A percentile compares a stretch with the other conserved stretches of the same genome.
phyloP scores from a whole-genome alignment of 2,797 vertebrate species.

The Phataginus tetradactyla region DNA sequence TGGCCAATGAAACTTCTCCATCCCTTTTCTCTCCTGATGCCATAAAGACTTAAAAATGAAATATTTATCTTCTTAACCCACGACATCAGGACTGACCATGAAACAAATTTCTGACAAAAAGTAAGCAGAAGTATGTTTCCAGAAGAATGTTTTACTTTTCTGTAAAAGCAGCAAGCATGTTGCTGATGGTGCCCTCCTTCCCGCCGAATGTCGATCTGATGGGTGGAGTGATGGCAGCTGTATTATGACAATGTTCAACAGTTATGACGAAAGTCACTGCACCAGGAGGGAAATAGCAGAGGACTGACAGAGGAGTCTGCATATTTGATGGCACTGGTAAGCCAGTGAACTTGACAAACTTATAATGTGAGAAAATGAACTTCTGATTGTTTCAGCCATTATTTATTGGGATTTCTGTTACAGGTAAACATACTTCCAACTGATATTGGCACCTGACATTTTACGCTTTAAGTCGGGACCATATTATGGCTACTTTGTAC shows the following conservation, averaged over 20 bases:
- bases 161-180: not conserved
- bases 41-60: not conserved
- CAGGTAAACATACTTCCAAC: not conserved
- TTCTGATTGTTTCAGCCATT: not conserved
- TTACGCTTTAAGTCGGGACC: not conserved
- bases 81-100: fast-evolving
- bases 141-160: not conserved
- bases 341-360: not conserved
- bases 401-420: not conserved
- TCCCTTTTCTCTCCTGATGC: too few relatives aligned
- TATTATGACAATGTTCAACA: not conserved
- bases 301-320: fast-evolving
- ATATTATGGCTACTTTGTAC: too few relatives aligned
- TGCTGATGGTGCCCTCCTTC: not conserved
- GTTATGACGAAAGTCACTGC: fast-evolving
- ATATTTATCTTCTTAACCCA: not conserved
- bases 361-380: too few relatives aligned
- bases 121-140: not conserved
- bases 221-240: not conserved
- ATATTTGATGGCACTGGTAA: not conserved
- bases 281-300: fast-evolving
- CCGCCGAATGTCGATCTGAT: fast-evolving
- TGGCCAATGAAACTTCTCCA: too few relatives aligned
- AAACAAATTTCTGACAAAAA: too few relatives aligned
- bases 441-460: not conserved